A percentile compares a stretch with the other conserved stretches of the same genome.
These are phyloP conservation scores for Lepidurus arcticus DNA, from an alignment of 1,140 invertebrate genomes.

Conservation along the genomic window DNA sequence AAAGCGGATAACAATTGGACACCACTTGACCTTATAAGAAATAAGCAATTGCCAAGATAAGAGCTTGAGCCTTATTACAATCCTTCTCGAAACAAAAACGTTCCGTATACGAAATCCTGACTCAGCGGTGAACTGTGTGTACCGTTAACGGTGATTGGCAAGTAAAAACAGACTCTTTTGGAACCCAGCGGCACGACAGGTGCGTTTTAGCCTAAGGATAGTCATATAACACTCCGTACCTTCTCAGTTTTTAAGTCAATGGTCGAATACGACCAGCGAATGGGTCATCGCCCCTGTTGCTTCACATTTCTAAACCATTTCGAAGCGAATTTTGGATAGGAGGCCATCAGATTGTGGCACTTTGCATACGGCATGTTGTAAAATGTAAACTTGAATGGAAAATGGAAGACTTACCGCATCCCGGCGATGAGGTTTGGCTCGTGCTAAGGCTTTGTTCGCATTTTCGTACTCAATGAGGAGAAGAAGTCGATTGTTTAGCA, in stretches of 20 bases:
- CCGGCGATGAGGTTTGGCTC: not conserved
- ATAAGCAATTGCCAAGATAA: too few relatives aligned
- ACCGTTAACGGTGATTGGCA: not conserved
- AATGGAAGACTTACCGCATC: not conserved
- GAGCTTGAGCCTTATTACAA: too few relatives aligned
- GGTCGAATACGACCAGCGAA: not conserved
- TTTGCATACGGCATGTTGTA: too few relatives aligned
- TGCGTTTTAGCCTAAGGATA: not conserved
- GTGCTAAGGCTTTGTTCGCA: constrained; percentile 3
- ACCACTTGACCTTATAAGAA: too few relatives aligned
- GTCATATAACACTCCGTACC: not conserved
- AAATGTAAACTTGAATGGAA: too few relatives aligned
- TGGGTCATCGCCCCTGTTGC: constrained; percentile 12
- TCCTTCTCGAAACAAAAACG: too few relatives aligned
- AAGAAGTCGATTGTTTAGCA: constrained; percentile 3
- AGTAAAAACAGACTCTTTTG: not conserved
- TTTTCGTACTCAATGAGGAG: not conserved
- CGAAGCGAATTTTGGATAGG: not conserved
- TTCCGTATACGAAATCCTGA: too few relatives aligned
- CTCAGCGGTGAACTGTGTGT: not conserved
- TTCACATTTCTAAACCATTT: not conserved
- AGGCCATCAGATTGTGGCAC: too few relatives aligned
- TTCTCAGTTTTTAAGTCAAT: not conserved
- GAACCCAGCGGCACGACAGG: not conserved
- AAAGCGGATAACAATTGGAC: too few relatives aligned